Evolutionary conservation across 2,113 vertebrate genomes (phyloP).

Genomic region (Epinephelus moara): DNA sequence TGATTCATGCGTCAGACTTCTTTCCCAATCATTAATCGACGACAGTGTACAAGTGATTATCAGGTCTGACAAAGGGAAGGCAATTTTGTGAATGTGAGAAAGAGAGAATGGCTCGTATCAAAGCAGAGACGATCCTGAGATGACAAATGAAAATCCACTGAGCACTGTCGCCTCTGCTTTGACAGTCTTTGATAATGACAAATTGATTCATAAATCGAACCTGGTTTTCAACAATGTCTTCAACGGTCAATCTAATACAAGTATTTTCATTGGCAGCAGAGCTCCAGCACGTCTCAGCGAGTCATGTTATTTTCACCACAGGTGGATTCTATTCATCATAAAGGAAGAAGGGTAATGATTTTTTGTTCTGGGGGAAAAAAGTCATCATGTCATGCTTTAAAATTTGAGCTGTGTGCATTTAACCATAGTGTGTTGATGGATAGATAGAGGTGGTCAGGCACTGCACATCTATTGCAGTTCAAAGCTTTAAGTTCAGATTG

Average conservation of each 20-base stretch:
- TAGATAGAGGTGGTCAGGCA: neutral
- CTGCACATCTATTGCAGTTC: neutral
- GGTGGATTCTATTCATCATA: conserved; percentile 32
- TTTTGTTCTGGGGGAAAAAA: neutral
- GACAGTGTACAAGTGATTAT: conserved; percentile 51
- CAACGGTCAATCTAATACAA: conserved; percentile 46
- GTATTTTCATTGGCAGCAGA: conserved; percentile 49
- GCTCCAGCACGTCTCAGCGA: conserved; percentile 16
- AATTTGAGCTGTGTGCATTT: neutral
- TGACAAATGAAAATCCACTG: conserved; percentile 59
- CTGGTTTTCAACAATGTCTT: conserved; percentile 52
- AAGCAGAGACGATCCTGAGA: conserved; percentile 34
- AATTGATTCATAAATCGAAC: conserved; percentile 65
- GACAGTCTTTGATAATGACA: conserved; percentile 62
- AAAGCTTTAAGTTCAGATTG: neutral
- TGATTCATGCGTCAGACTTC: conserved; percentile 10
- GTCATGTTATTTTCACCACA: conserved; percentile 31
- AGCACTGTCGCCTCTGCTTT: conserved; percentile 40
- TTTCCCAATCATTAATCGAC: conserved; percentile 32
- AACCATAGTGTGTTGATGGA: neutral
- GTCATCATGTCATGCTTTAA: neutral
- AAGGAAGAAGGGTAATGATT: neutral
- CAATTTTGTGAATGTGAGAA: conserved; percentile 52
- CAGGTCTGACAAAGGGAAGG: conserved; percentile 55
- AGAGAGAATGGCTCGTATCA: conserved; percentile 39